A percentile compares a stretch with the other conserved stretches of the same genome.
Evolutionary conservation across 2,888 invertebrate genomes (phyloP).

Genomic region (Idaea dimidiata): DNA sequence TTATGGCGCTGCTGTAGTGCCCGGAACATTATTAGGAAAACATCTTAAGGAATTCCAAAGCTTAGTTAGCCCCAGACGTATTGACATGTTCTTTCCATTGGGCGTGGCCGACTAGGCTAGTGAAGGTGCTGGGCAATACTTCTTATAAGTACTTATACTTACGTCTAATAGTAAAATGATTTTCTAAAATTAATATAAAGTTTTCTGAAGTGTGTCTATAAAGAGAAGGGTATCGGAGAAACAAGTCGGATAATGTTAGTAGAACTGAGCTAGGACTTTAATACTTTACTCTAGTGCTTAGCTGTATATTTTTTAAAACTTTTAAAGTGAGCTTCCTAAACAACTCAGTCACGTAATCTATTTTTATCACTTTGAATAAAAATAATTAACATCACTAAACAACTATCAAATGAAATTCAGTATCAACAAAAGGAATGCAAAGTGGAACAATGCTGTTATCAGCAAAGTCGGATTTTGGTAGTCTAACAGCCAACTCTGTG

Average conservation of each 20-base stretch:
- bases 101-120: too few species aligned
- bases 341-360: constrained; percentile 1
- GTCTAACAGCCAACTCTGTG: neutral
- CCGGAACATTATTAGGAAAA: too few species aligned
- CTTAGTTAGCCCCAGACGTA: too few species aligned
- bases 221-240: neutral
- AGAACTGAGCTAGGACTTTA: neutral
- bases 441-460: neutral
- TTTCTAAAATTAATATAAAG: neutral
- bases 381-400: neutral
- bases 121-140: too few species aligned
- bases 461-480: neutral
- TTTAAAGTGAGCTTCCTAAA: constrained; percentile 4
- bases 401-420: neutral
- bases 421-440: neutral
- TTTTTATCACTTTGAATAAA: neutral
- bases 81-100: too few species aligned
- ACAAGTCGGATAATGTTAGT: constrained; percentile 1
- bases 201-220: neutral
- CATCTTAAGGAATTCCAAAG: too few species aligned
- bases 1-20: too few species aligned
- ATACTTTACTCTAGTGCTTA: constrained; percentile 4
- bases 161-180: neutral
- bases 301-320: neutral
- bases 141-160: too few species aligned